Percentiles rank a stretch among this genome's conserved stretches.
Conservation (phyloP, 92 coral and sea anemone genomes). For the Scolanthus callimorphus region DNA sequence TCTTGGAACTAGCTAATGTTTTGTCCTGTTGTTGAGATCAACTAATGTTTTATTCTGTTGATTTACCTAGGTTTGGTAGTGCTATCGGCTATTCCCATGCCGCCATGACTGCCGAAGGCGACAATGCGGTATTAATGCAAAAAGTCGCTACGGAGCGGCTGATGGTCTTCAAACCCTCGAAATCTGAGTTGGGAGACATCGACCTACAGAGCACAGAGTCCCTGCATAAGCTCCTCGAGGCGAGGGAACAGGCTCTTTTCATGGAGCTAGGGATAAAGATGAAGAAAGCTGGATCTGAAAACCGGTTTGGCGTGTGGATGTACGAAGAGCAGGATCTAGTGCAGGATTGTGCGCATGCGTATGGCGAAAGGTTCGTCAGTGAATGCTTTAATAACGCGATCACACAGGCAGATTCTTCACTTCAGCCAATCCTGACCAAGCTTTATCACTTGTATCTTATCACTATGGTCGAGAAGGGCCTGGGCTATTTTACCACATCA, state of each 20-base stretch:
- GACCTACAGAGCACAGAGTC: constrained; percentile 45
- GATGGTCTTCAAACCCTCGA: constrained; percentile 62
- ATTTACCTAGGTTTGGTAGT: constrained; percentile 49
- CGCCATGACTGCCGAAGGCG: constrained; percentile 93
- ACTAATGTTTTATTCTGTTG: too few species aligned
- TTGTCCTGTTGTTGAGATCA: too few species aligned
- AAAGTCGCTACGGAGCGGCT: constrained; percentile 81
- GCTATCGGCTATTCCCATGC: constrained; percentile 76
- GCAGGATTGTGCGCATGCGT: constrained; percentile 70
- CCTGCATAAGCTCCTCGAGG: constrained; percentile 58
- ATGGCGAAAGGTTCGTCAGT: constrained; percentile 79
- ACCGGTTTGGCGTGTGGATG: constrained; percentile 78
- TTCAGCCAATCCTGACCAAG: constrained; percentile 58
- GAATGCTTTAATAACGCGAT: constrained; percentile 60
- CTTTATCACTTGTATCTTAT: constrained; percentile 68
- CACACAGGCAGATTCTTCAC: constrained; percentile 51
- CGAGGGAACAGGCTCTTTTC: constrained; percentile 68
- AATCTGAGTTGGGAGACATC: constrained; percentile 18
- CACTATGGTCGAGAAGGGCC: constrained; percentile 50
- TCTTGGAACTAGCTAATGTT: too few species aligned
- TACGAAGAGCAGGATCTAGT: constrained; percentile 77
- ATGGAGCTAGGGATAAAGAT: constrained; percentile 77
- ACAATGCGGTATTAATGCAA: constrained; percentile 89
- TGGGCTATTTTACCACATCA: constrained; percentile 76
- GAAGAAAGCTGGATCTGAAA: constrained; percentile 61